Percentiles rank a stretch among this genome's conserved stretches.
These are phyloP conservation scores for Poeciliopsis occidentalis DNA, from an alignment of 2,113 vertebrate species.

Conservation along the genomic window DNA sequence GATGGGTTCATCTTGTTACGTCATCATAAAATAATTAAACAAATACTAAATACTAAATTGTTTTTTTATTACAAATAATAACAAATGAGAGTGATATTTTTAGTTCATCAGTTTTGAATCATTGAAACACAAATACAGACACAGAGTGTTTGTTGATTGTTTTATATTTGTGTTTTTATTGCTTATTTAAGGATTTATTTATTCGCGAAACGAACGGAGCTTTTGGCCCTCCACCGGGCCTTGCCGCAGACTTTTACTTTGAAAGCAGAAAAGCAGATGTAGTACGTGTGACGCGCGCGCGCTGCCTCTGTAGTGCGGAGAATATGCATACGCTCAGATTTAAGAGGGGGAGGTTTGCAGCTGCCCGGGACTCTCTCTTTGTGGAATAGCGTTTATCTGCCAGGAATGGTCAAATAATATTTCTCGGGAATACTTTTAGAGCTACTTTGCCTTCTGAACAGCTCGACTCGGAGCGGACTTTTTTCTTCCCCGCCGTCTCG, in stretches of 20 bases:
- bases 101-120: too few species aligned
- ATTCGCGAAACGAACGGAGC: too few species aligned
- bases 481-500: neutral
- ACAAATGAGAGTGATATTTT: too few species aligned
- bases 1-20: too few species aligned
- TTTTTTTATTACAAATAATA: too few species aligned
- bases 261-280: neutral
- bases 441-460: neutral
- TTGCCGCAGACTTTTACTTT: conserved; percentile 36
- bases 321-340: conserved; percentile 62
- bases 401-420: conserved; percentile 48
- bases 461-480: neutral
- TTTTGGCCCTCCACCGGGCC: too few species aligned
- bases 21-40: too few species aligned
- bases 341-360: conserved; percentile 67
- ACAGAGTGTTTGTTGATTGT: too few species aligned
- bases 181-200: too few species aligned
- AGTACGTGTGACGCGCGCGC: accelerated
- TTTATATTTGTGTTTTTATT: too few species aligned
- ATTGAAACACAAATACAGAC: too few species aligned
- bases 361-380: conserved; percentile 56
- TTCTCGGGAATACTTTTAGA: neutral
- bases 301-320: neutral
- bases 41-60: too few species aligned
- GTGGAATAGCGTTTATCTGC: conserved; percentile 50